These are phyloP conservation scores for Papilio dardanus DNA, from an alignment of 1,140 invertebrate genomes.

Conservation along the genomic window DNA sequence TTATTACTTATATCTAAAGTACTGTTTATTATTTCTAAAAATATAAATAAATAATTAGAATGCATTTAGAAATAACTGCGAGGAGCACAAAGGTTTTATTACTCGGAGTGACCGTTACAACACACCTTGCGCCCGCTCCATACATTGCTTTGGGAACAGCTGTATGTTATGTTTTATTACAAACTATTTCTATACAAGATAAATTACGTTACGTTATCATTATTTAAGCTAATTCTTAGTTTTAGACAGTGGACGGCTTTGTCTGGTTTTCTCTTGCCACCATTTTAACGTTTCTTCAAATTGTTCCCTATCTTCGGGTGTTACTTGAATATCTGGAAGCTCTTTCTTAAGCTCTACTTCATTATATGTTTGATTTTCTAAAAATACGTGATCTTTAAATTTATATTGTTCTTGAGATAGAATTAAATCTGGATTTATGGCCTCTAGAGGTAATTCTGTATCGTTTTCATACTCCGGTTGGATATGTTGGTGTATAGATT, in stretches of 20 bases:
- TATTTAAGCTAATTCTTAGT: constrained; percentile 52
- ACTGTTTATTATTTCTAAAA: constrained; percentile 23
- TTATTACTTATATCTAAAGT: neutral
- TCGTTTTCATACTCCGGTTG: constrained; percentile 57
- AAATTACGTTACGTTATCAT: constrained; percentile 47
- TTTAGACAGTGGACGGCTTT: constrained; percentile 60
- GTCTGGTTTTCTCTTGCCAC: constrained; percentile 78
- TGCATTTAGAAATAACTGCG: constrained; percentile 34
- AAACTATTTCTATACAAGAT: constrained; percentile 59
- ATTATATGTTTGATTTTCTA: constrained; percentile 55
- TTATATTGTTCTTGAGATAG: constrained; percentile 63
- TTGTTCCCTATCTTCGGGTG: constrained; percentile 75
- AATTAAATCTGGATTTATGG: constrained; percentile 68
- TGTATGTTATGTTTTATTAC: constrained; percentile 73
- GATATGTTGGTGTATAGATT: constrained; percentile 67
- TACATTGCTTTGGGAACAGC: constrained; percentile 77
- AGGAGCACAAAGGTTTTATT: constrained; percentile 48
- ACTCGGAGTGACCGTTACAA: constrained; percentile 67
- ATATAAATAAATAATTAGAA: constrained; percentile 3
- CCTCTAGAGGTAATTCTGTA: constrained; percentile 55
- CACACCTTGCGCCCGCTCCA: constrained; percentile 72
- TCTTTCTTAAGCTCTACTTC: constrained; percentile 75
- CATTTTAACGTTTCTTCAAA: constrained; percentile 79
- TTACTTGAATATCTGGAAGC: constrained; percentile 75
- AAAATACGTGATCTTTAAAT: constrained; percentile 53